Base-by-base conservation (phyloP, 2,888 invertebrate species). In the Willowsia nigromaculata region DNA sequence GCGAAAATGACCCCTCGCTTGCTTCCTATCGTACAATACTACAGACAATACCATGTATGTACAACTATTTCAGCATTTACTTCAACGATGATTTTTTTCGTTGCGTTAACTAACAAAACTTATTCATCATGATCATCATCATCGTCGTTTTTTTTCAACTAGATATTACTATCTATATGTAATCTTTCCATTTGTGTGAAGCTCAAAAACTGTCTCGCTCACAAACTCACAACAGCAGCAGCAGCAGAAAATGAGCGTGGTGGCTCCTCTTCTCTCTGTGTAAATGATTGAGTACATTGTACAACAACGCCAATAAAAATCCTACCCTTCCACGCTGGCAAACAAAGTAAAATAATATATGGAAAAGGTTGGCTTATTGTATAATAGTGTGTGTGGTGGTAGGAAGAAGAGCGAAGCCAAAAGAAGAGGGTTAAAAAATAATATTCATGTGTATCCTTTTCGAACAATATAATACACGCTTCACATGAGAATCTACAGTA, bases 61-160 rank as follows among this genome's bases (percentile, higher is more conserved):
- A 88, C 83, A 88, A 83, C 62, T 83, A 83, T 88, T 88, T 88
- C 83, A 88, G 65, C 88, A 65, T 83, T 88, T 88, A 88, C 88
- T 88, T 88, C 88, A 88, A 88, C 88, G 88, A 88, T 88, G 76
- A 83, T 76, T 88, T 88, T 84, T 86, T 83, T 88, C 56, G 74
- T 59, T 87, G 74, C 87, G 40, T 74, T 78, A 87, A 82, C 86
- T 68, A 83, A 76, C 82, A 88, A 88, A 83, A 74, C 68, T 82
- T 88, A 83, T 88, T 88, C 83, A 83, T 65, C 82, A 65, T 68
- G 30, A 30, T 78, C 56, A 78, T 78, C 74, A 74, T 18, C 40
- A 71, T 18, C 25, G 22, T 6, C 65, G n/a, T 11, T 37, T 37
- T 18, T n/a, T n/a, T n/a, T n/a, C 40, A 71, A 9, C 47, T 15